These are phyloP conservation scores for Clepsis dumicolana DNA, from an alignment of 2,888 invertebrate genomes.

Conservation along the genomic window DNA sequence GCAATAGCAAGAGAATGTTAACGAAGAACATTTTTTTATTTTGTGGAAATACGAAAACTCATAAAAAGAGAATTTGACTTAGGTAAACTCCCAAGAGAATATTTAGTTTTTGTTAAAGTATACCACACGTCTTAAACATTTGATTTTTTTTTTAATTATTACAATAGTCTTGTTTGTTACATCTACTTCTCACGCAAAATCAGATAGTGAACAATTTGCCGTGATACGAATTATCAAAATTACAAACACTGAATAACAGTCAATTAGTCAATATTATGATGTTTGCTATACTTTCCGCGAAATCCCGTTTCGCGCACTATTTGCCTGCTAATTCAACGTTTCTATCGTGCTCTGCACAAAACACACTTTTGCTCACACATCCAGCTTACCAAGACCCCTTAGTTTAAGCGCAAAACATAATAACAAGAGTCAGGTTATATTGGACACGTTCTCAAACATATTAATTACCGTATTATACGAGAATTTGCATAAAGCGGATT, in stretches of 20 bases:
- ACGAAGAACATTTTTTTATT: no score
- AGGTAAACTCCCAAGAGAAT: no score
- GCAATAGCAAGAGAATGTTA: no score
- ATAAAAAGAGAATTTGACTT: no score
- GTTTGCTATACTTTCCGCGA: slow-evolving; percentile 21
- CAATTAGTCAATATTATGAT: slow-evolving; percentile 27
- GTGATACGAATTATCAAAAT: not conserved
- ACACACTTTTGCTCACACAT: slow-evolving; percentile 1
- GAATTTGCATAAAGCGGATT: slow-evolving; percentile 24
- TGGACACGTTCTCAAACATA: slow-evolving; percentile 21
- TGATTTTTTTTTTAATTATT: no score
- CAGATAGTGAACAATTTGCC: not conserved
- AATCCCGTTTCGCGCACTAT: not conserved
- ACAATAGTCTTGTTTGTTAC: no score
- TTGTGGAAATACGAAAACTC: no score
- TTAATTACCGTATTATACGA: slow-evolving; percentile 40
- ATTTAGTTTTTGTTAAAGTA: no score
- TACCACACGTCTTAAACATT: no score
- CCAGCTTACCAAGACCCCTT: slow-evolving; percentile 5
- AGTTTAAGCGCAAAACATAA: not conserved
- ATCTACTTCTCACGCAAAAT: no score
- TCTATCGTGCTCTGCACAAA: slow-evolving; percentile 27
- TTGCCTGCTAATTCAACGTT: slow-evolving; percentile 27
- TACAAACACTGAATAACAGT: not conserved
- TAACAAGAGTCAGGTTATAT: not conserved